Evolutionary conservation across 2,797 vertebrate species (phyloP).

Genomic region (Catamblyrhynchus diadema): DNA sequence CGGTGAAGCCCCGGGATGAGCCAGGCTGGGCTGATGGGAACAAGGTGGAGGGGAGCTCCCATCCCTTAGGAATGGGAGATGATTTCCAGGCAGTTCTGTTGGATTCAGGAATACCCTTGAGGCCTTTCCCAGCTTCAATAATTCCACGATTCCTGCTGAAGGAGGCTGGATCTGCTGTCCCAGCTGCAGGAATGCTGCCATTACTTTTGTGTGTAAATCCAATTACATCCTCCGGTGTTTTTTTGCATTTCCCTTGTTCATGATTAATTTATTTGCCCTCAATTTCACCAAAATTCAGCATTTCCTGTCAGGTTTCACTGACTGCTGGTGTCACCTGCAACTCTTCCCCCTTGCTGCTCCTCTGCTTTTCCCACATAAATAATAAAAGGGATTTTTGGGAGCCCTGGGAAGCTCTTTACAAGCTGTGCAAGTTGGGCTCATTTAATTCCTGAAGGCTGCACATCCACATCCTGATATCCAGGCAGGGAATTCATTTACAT

Average conservation of each 20-base stretch:
- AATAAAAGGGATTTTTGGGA: background rate
- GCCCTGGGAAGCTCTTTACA: background rate
- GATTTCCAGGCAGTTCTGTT: background rate
- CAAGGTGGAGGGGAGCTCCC: background rate
- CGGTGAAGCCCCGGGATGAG: accelerated
- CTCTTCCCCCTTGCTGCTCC: background rate
- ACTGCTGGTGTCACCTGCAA: background rate
- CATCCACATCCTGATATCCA: background rate
- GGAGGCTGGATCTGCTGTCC: background rate
- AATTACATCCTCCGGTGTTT: background rate
- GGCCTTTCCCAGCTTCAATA: background rate
- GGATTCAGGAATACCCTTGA: background rate
- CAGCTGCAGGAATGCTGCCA: background rate
- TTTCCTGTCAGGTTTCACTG: background rate
- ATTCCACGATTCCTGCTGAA: background rate
- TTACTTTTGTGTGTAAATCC: background rate
- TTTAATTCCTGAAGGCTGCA: background rate
- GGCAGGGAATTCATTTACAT: background rate
- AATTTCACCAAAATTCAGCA: background rate
- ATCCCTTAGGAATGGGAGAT: background rate
- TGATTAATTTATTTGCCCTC: background rate
- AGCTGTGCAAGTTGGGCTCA: background rate
- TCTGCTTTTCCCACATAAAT: background rate
- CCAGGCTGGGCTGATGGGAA: background rate
- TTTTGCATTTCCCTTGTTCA: background rate